Percentiles rank a stretch among this genome's conserved stretches.
phyloP scores from a whole-genome alignment of 2,888 invertebrate species.

The Sicus ferrugineus region DNA sequence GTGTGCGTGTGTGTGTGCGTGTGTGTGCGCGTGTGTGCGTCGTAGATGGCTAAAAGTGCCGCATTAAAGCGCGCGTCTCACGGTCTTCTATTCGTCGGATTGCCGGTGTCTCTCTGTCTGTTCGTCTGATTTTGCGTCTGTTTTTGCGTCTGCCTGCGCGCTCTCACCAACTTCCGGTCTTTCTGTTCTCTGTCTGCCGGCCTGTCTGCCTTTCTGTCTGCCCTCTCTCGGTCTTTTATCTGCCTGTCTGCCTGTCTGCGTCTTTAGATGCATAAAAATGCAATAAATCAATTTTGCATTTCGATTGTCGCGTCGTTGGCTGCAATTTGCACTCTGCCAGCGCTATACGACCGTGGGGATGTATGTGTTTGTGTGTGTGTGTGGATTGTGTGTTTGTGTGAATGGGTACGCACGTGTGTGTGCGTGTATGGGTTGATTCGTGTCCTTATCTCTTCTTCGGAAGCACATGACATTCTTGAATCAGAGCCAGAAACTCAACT shows the following conservation, averaged over 20 bases:
- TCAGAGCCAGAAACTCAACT: constrained; percentile 2
- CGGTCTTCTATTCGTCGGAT: too few species aligned
- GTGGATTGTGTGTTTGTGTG: background rate
- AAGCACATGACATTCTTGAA: background rate
- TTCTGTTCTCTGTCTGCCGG: too few species aligned
- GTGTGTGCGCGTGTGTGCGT: constrained; percentile 36
- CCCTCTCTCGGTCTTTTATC: background rate
- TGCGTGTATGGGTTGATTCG: background rate
- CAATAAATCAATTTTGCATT: background rate
- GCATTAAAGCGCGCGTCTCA: constrained; percentile 20
- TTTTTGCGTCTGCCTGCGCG: too few species aligned
- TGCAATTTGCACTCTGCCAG: constrained; percentile 7
- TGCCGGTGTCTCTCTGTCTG: too few species aligned
- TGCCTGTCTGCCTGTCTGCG: constrained; percentile 5
- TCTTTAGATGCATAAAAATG: background rate
- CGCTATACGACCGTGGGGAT: background rate
- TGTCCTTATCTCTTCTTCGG: background rate
- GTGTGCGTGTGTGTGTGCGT: constrained; percentile 28
- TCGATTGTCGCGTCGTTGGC: constrained; percentile 14
- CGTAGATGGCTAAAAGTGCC: constrained; percentile 18
- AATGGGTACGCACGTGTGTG: background rate
- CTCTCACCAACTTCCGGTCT: too few species aligned
- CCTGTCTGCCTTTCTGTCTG: constrained; percentile 11
- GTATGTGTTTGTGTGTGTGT: background rate
- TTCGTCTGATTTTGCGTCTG: too few species aligned